phyloP scores from a whole-genome alignment of 2,888 invertebrate species.

The Penaeus monodon region DNA sequence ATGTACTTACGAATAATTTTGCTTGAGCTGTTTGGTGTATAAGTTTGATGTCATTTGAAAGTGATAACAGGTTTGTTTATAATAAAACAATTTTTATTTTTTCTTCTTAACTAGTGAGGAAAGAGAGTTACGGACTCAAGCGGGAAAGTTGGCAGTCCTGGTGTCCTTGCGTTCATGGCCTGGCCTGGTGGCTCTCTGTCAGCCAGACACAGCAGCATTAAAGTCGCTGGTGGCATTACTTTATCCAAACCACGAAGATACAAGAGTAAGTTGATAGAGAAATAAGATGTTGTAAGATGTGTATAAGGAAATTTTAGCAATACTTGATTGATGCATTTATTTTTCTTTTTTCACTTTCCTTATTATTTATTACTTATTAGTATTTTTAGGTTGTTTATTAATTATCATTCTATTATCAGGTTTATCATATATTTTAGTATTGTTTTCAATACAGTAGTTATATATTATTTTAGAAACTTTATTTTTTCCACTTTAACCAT shows the following conservation, averaged over 20 bases:
- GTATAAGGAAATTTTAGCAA: neutral
- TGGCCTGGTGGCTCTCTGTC: slow-evolving; percentile 76
- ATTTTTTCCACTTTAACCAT: no score
- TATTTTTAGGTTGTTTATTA: neutral
- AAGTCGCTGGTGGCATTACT: slow-evolving; percentile 69
- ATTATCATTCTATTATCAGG: neutral
- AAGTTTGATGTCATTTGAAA: neutral
- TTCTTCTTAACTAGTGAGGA: slow-evolving; percentile 70
- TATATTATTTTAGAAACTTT: neutral
- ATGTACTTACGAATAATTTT: no score
- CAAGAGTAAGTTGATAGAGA: slow-evolving; percentile 79
- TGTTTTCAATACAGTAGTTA: neutral
- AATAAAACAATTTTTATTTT: neutral
- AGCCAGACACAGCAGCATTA: slow-evolving; percentile 46
- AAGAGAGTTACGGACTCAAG: slow-evolving; percentile 85
- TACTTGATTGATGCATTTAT: slow-evolving; percentile 4
- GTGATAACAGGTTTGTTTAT: neutral
- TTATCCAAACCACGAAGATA: slow-evolving; percentile 88
- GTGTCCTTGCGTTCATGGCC: slow-evolving; percentile 92
- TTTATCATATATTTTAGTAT: neutral
- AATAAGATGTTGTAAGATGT: no score
- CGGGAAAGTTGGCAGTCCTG: slow-evolving; percentile 85
- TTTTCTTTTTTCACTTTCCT: neutral
- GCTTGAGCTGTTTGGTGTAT: no score
- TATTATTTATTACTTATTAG: neutral